These are phyloP conservation scores for Scolopax mira DNA, from an alignment of 2,113 vertebrate species.

Conservation along the genomic window DNA sequence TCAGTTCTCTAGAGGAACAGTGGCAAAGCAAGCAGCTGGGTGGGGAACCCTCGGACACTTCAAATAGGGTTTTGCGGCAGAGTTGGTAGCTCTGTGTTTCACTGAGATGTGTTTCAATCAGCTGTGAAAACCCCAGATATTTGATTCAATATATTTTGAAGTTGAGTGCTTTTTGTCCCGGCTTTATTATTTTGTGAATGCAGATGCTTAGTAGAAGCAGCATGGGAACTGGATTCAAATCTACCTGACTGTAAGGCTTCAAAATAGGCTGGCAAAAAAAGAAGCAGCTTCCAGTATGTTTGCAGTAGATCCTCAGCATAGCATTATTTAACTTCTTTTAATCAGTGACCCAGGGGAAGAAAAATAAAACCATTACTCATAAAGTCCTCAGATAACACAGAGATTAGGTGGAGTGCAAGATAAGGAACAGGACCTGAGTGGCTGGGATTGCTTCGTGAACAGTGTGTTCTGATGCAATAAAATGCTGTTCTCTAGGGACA, in stretches of 20 bases:
- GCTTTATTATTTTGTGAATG: background rate
- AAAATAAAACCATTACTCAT: constrained; percentile 20
- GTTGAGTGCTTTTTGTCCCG: background rate
- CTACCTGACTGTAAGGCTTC: background rate
- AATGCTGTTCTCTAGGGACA: background rate
- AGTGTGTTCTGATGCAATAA: constrained; percentile 18
- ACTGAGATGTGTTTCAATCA: background rate
- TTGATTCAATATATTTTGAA: background rate
- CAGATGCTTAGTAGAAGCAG: background rate
- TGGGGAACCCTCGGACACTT: background rate
- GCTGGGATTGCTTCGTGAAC: background rate
- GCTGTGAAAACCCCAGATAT: background rate
- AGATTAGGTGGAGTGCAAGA: constrained; percentile 41
- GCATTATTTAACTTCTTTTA: constrained; percentile 43
- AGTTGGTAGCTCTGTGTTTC: background rate
- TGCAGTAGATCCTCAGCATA: background rate
- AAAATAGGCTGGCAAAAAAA: background rate
- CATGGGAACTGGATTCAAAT: background rate
- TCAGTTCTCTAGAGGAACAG: background rate
- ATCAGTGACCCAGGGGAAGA: constrained; percentile 19
- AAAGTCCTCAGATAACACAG: background rate
- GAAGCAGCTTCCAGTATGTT: constrained; percentile 8
- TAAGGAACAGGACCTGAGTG: constrained; percentile 6
- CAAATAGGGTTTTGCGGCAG: too few relatives aligned
- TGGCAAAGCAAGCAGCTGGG: background rate